phyloP scores from a whole-genome alignment of 2,797 vertebrate species.

The Zonotrichia albicollis region DNA sequence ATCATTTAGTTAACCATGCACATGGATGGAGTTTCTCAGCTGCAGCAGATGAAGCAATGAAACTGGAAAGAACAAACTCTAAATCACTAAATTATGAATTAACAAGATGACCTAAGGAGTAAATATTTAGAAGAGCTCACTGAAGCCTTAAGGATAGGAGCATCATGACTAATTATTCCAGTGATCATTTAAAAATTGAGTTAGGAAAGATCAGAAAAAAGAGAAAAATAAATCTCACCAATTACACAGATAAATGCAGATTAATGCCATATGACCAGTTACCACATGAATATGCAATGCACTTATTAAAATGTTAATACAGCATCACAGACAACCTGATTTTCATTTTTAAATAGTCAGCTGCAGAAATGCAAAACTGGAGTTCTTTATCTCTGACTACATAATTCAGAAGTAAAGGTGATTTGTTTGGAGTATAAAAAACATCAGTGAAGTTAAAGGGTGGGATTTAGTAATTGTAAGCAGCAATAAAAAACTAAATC shows the following conservation, averaged over 20 bases:
- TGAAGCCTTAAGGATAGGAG: background rate
- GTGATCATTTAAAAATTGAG: background rate
- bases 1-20: background rate
- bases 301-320: background rate
- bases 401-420: background rate
- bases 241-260: constrained; percentile 22
- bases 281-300: background rate
- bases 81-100: background rate
- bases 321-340: background rate
- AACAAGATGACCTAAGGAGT: background rate
- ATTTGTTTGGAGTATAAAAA: background rate
- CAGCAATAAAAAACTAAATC: background rate
- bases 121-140: constrained; percentile 26
- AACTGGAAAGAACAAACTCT: background rate
- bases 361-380: background rate
- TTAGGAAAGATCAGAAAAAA: constrained; percentile 5
- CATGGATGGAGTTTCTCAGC: background rate
- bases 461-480: background rate
- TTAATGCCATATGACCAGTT: background rate
- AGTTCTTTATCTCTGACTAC: background rate
- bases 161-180: background rate
- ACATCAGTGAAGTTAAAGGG: background rate
- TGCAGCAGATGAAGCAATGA: background rate
- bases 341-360: background rate
- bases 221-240: constrained; percentile 1